phyloP scores from a whole-genome alignment of 2,113 vertebrate species.

The Trichechus manatus region DNA sequence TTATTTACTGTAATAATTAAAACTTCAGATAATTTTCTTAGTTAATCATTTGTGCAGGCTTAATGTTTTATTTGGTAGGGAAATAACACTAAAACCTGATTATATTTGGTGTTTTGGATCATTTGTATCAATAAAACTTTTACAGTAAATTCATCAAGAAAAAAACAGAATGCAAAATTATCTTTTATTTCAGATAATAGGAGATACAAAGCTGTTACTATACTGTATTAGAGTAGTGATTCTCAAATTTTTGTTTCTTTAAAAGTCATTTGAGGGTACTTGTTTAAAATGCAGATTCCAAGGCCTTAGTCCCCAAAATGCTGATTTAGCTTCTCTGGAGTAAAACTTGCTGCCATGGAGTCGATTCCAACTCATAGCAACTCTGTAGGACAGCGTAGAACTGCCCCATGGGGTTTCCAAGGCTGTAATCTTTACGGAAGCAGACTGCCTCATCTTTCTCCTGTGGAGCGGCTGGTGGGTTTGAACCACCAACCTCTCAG shows the following conservation, averaged over 20 bases:
- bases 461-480: no score
- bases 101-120: not conserved
- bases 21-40: conserved; percentile 15
- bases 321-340: not conserved
- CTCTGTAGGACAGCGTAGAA: no score
- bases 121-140: conserved; percentile 20
- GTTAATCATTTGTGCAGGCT: not conserved
- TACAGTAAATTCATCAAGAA: not conserved
- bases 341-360: not conserved
- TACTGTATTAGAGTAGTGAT: not conserved
- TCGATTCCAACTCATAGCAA: no score
- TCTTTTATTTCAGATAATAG: conserved; percentile 32
- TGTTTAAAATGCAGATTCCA: conserved; percentile 27
- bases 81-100: conserved; percentile 36
- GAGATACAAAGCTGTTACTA: conserved; percentile 25
- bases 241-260: conserved; percentile 48
- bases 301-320: not conserved
- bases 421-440: no score
- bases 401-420: no score
- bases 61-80: conserved; percentile 34
- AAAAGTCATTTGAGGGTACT: conserved; percentile 31
- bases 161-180: conserved; percentile 28
- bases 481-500: not conserved
- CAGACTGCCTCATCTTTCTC: no score
- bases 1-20: conserved; percentile 44